Evolutionary conservation across 2,888 invertebrate species (phyloP).

Genomic region (Lasioglossum oenotherae): DNA sequence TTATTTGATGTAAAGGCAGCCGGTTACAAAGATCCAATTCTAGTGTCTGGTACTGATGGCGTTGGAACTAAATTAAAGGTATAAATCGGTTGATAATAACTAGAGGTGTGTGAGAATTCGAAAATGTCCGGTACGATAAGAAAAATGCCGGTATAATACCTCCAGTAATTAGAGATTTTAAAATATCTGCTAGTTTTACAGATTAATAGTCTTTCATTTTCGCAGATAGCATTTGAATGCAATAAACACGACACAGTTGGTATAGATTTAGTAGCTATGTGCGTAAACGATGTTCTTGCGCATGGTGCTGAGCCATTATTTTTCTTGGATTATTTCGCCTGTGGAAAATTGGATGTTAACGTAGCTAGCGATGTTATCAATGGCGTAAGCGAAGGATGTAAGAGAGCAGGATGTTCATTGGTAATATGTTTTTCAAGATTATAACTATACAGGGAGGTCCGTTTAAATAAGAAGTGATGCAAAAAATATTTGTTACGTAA

Average conservation of each 20-base stretch:
- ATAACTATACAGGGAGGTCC: too few relatives aligned
- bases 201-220: constrained; percentile 70
- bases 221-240: constrained; percentile 92
- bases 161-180: not conserved
- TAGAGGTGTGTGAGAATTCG: not conserved
- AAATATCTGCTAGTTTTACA: not conserved
- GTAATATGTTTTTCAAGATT: constrained; percentile 80
- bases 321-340: constrained; percentile 98
- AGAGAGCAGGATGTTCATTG: constrained; percentile 93
- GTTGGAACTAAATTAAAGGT: constrained; percentile 98
- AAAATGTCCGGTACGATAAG: not conserved
- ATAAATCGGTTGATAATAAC: constrained; percentile 15
- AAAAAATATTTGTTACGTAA: too few relatives aligned
- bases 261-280: constrained; percentile 98
- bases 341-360: constrained; percentile 92
- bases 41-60: constrained; percentile 98
- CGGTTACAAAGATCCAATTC: constrained; percentile 91
- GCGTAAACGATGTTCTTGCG: constrained; percentile 97
- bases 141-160: not conserved
- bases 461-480: too few relatives aligned
- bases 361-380: constrained; percentile 91
- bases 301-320: constrained; percentile 98
- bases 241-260: constrained; percentile 94
- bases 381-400: constrained; percentile 96
- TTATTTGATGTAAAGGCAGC: constrained; percentile 94